Evolutionary conservation across 2,113 vertebrate species (phyloP).

Genomic region (Stictonetta naevosa): DNA sequence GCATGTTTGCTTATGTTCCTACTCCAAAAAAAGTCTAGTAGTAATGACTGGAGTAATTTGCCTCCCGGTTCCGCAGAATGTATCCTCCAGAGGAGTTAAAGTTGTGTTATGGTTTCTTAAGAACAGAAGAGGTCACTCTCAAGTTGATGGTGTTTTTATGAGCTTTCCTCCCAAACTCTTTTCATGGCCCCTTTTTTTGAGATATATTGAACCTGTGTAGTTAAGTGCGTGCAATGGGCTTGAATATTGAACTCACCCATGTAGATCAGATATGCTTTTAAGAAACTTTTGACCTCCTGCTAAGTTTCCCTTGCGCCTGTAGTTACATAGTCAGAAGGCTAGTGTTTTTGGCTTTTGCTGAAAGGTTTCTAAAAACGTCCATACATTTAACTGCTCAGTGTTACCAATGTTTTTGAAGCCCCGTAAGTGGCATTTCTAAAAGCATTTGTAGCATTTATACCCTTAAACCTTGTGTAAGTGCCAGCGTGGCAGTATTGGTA

Average conservation of each 20-base stretch:
- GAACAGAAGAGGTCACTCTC: not conserved
- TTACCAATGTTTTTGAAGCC: not conserved
- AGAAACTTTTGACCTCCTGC: not conserved
- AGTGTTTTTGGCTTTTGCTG: not conserved
- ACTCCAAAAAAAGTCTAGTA: not conserved
- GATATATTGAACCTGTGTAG: not conserved
- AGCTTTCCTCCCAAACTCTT: not conserved
- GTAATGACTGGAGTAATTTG: not conserved
- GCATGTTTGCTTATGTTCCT: not conserved
- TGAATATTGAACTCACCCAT: not conserved
- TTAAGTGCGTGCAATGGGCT: not conserved
- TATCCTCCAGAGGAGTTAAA: not conserved
- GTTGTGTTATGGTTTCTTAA: not conserved
- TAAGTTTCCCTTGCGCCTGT: not conserved
- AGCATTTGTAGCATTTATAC: not conserved
- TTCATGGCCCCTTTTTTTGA: not conserved
- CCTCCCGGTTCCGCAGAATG: not conserved
- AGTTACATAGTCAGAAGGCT: not conserved
- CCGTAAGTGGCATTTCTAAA: not conserved
- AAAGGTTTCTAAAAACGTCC: not conserved
- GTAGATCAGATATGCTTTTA: not conserved
- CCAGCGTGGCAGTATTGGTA: not conserved
- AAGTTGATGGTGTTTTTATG: not conserved
- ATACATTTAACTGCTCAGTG: not conserved
- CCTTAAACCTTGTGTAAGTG: not conserved